These are phyloP conservation scores for Colletes collaris DNA, from an alignment of 2,888 invertebrate genomes.

Conservation along the genomic window DNA sequence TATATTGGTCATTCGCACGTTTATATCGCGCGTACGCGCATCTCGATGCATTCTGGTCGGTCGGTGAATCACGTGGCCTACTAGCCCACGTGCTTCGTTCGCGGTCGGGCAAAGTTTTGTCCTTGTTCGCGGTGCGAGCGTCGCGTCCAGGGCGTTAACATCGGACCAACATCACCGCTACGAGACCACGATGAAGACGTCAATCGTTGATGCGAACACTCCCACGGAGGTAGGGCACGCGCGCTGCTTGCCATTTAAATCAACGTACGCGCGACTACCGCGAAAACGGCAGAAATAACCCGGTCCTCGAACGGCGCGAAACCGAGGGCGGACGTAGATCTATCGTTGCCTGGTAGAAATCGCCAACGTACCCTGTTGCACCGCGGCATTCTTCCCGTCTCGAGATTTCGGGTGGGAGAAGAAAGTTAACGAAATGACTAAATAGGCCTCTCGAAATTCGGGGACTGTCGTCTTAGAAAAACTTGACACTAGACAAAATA, in stretches of 20 bases:
- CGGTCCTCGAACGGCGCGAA: constrained; percentile 47
- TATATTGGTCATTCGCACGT: constrained; percentile 35
- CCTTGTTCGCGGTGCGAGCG: not conserved
- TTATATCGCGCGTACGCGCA: constrained; percentile 37
- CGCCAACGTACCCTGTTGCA: constrained; percentile 53
- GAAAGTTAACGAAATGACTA: constrained; percentile 40
- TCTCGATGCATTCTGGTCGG: constrained; percentile 46
- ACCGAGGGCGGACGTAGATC: constrained; percentile 74
- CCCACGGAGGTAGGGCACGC: constrained; percentile 47
- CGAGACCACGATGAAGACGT: constrained; percentile 69
- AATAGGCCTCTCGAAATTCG: not conserved
- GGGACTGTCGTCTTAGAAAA: not conserved
- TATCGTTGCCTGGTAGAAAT: constrained; percentile 72
- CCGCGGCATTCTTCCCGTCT: constrained; percentile 25
- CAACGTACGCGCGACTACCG: constrained; percentile 8
- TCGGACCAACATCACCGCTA: constrained; percentile 28
- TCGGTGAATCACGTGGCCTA: constrained; percentile 68
- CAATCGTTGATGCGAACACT: constrained; percentile 61
- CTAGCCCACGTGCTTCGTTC: constrained; percentile 61
- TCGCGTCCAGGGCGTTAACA: not conserved
- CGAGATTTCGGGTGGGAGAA: constrained; percentile 30
- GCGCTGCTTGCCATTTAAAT: constrained; percentile 40
- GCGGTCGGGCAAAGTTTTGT: constrained; percentile 56
- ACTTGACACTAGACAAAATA: too few species aligned
- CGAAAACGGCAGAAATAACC: constrained; percentile 57